Evolutionary conservation across 2,888 invertebrate genomes (phyloP), one percentile per base, ranked within the genome.

Genomic region (Trachelus iudaicus): DNA sequence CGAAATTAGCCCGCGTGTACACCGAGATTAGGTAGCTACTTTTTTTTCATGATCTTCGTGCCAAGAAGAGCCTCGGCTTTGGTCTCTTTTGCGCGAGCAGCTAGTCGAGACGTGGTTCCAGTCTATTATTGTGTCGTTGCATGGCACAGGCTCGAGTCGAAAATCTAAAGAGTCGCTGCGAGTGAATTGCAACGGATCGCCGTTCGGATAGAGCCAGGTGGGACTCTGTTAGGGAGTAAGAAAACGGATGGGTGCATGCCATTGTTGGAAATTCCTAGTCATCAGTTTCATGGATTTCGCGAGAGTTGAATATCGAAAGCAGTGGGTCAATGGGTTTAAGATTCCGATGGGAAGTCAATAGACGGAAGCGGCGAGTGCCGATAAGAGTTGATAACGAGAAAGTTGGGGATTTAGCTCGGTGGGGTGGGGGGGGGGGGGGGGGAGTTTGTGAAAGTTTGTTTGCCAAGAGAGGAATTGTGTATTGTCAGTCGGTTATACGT

Each of bases 1-100:
- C 68, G 76, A 56, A 78, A 78, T 76, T 73, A 78, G 78, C 76
- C 75, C 13, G 71, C 31, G 78, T 78, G 31, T 75, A 78, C 68
- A 73, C 76, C 78, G 75, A 78, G 75, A 77, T 31, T 71, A 15
- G 71, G 71, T 71, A 11, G 13, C 31, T 37, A 69, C 34, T 69
- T 56, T 69, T 77, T 77, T 79, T 79, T 73, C 56, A 69, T 33
- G 77, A 69, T 34, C 69, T 74, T 31, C 34, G 77, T 77, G 79
- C 79, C 77, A 77, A 77, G 79, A 37, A 40, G 34, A 75, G 77
- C 31, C 71, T 74, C 69, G 73, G 75, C 74, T 79, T 76, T 77
- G 74, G 77, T 77, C 76, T 76, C 79, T 78, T 73, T 78, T 75
- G 78, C 75, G 56, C 71, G 71, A 71, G 15, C 71, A 77, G 78